Evolutionary conservation across 2,888 invertebrate species (phyloP), one percentile per base, ranked within the genome.

Genomic region (Leptothorax acervorum): DNA sequence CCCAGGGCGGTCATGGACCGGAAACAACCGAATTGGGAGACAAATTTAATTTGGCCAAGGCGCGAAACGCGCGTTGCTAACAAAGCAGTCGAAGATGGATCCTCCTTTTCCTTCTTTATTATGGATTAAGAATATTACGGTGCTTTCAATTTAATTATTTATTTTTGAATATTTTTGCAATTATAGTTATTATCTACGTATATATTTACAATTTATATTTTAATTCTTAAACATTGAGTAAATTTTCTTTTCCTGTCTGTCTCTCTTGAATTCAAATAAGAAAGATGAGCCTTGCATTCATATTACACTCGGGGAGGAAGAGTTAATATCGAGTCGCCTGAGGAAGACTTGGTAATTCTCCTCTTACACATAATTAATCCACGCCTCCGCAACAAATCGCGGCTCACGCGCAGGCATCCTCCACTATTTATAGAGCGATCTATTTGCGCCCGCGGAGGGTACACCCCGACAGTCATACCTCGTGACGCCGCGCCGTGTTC

Each of bases 1-100:
- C 88, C 90, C 84, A 53, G 86, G 85, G 82, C 76, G 86, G 75
- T 82, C 70, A 71, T 88, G 88, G 88, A 90, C 90, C 90, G 91
- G 92, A 90, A 92, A 91, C 91, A 91, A 87, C 89, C 90, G 91
- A 92, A 92, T 93, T 87, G 90, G 90, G 79, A 90, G 90, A 90
- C 89, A 91, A 92, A 92, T 93, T 92, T 91, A 92, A 93, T 92
- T 92, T 93, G 83, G 74, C 85, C 87, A 74, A 83, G 86, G 88
- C 87, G 88, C 87, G 70, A 57, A 83, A 76, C 53, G 82, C 75
- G 53, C 73, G 48, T 31, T 57, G 62, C 73, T 74, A 82, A 82
- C 66, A 83, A 53, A 71, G 48, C 35, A 68, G 60, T 71, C 35
- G 11, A 70, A 39, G 42, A 53, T 18, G 39, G 11, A 5, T 35